A percentile compares a stretch with the other conserved stretches of the same genome.
Conservation (phyloP, 2,113 vertebrate genomes). For the Nibea albiflora region DNA sequence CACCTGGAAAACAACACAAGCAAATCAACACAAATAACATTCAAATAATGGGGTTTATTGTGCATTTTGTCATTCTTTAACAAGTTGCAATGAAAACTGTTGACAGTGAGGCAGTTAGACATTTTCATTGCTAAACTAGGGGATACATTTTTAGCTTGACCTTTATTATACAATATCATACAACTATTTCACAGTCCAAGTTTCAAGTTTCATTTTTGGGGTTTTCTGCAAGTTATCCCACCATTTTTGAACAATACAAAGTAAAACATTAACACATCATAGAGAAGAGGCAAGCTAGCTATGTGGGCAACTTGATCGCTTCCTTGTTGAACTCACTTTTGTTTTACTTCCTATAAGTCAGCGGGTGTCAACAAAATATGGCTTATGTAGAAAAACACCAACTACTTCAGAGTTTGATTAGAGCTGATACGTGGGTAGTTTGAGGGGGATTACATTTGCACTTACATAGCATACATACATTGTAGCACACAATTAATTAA, state of each 20-base stretch:
- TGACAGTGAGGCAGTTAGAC: not conserved
- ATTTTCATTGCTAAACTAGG: not conserved
- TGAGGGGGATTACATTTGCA: not conserved
- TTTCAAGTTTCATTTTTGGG: no score
- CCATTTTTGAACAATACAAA: not conserved
- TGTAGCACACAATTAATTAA: not conserved
- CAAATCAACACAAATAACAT: not conserved
- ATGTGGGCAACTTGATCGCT: not conserved
- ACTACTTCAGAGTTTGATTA: not conserved
- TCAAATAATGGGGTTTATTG: not conserved
- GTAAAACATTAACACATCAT: conserved; percentile 5
- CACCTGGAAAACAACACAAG: conserved; percentile 65
- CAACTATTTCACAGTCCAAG: not conserved
- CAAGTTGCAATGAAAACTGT: not conserved
- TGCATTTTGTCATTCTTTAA: not conserved
- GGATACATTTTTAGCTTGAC: not conserved
- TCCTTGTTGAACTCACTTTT: not conserved
- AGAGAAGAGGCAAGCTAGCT: not conserved
- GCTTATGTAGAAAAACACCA: not conserved
- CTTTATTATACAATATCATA: not conserved
- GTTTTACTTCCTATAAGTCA: conserved; percentile 2
- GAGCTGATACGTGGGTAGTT: not conserved
- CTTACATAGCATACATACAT: not conserved
- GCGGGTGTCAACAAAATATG: not conserved
- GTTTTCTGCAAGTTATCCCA: not conserved